These are phyloP conservation scores for Galeopterus variegatus DNA, from an alignment of 2,113 vertebrate species.

Conservation along the genomic window DNA sequence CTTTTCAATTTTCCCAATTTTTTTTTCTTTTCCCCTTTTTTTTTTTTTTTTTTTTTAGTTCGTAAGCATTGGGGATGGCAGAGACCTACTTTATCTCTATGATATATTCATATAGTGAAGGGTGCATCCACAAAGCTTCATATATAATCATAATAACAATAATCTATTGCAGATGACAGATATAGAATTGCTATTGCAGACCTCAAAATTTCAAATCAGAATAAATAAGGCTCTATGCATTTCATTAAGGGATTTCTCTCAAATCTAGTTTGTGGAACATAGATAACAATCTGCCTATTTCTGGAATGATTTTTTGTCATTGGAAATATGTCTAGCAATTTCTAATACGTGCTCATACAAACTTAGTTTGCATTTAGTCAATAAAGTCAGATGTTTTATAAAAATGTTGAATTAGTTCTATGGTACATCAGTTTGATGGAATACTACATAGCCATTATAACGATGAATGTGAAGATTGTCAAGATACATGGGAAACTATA, in stretches of 20 bases:
- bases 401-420: constrained; percentile 63
- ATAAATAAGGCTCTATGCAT: constrained; percentile 71
- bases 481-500: constrained; percentile 20
- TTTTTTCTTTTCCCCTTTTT: constrained; percentile 45
- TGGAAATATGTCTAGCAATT: constrained; percentile 70
- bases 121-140: constrained; percentile 63
- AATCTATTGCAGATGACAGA: constrained; percentile 74
- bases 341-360: constrained; percentile 60
- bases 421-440: constrained; percentile 56
- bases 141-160: constrained; percentile 73
- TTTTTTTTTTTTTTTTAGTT: constrained; percentile 41
- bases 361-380: constrained; percentile 73
- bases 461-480: not conserved
- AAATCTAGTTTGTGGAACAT: constrained; percentile 54
- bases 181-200: constrained; percentile 65
- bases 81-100: constrained; percentile 40
- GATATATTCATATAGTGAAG: constrained; percentile 62
- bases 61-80: constrained; percentile 18
- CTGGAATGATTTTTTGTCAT: constrained; percentile 66
- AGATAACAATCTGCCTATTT: constrained; percentile 74
- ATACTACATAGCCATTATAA: constrained; percentile 72
- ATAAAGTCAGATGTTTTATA: constrained; percentile 67
- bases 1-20: too few species aligned
- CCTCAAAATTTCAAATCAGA: constrained; percentile 72
- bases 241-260: constrained; percentile 75